These are phyloP conservation scores for Caranx ignobilis DNA, from an alignment of 2,113 vertebrate species.

Conservation along the genomic window DNA sequence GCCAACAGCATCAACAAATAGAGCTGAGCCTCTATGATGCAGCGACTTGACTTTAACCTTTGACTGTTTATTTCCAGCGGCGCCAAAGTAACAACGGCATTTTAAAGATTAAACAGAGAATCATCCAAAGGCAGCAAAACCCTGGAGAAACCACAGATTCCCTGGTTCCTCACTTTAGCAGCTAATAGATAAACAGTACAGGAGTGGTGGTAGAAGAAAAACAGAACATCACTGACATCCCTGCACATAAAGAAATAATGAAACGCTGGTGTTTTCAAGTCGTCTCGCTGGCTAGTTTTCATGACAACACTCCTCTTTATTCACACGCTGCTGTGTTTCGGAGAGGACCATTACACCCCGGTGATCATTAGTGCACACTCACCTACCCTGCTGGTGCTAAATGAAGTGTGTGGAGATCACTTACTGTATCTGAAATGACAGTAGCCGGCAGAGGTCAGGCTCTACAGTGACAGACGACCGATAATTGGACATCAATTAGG, in stretches of 20 bases:
- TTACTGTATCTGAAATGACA: constrained; percentile 34
- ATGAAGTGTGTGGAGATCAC: constrained; percentile 50
- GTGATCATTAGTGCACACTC: constrained; percentile 19
- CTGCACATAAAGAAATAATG: background rate
- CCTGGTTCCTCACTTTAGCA: background rate
- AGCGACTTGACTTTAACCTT: constrained; percentile 8
- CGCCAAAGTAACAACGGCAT: background rate
- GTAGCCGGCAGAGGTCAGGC: constrained; percentile 21
- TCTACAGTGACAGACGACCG: constrained; percentile 16
- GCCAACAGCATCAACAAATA: constrained; percentile 29
- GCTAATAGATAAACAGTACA: background rate
- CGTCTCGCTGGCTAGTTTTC: background rate
- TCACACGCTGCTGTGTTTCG: background rate
- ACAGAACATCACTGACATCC: background rate
- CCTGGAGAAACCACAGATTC: background rate
- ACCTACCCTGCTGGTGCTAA: constrained; percentile 29
- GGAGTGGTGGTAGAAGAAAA: background rate
- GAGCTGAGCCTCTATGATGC: background rate
- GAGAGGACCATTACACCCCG: constrained; percentile 6
- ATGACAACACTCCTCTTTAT: background rate
- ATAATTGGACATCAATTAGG: constrained; percentile 40
- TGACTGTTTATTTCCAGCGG: constrained; percentile 19
- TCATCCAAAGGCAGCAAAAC: background rate
- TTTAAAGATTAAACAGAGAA: background rate
- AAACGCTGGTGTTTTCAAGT: background rate